phyloP scores from a whole-genome alignment of 2,797 vertebrate genomes.

The Platyrinchus mystaceus region DNA sequence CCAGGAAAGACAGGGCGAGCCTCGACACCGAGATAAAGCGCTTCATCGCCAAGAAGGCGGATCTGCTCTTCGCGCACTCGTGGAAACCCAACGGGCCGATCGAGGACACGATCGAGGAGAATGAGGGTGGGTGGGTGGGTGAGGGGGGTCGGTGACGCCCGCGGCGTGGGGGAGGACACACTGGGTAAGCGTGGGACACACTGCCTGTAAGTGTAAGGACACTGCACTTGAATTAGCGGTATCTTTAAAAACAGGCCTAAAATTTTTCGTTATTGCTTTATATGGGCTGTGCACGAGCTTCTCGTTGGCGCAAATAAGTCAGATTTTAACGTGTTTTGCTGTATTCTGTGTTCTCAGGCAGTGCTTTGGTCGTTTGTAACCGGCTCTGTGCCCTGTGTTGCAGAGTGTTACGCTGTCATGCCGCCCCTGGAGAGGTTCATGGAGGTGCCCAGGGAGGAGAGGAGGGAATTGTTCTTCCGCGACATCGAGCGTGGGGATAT shows the following conservation, averaged over 20 bases:
- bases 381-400: background rate
- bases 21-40: slow-evolving; percentile 85
- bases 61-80: slow-evolving; percentile 88
- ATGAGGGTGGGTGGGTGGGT: slow-evolving; percentile 79
- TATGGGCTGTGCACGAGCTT: fast-evolving
- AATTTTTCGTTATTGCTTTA: fast-evolving
- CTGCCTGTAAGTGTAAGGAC: fast-evolving
- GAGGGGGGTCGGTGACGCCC: background rate
- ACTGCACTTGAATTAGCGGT: fast-evolving
- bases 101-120: slow-evolving; percentile 78
- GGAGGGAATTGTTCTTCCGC: slow-evolving; percentile 87
- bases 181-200: fast-evolving
- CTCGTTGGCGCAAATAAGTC: fast-evolving
- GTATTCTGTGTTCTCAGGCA: background rate
- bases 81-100: slow-evolving; percentile 82
- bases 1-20: slow-evolving; percentile 75
- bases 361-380: fast-evolving
- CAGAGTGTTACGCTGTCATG: slow-evolving; percentile 90
- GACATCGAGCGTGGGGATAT: slow-evolving; percentile 91
- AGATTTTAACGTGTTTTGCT: fast-evolving
- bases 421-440: slow-evolving; percentile 93
- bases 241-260: fast-evolving
- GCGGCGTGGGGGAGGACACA: background rate
- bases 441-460: slow-evolving; percentile 86
- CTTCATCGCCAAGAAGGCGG: slow-evolving; percentile 93